These are phyloP conservation scores for Sandelia bainsii DNA, from an alignment of 2,797 vertebrate genomes.

Conservation along the genomic window DNA sequence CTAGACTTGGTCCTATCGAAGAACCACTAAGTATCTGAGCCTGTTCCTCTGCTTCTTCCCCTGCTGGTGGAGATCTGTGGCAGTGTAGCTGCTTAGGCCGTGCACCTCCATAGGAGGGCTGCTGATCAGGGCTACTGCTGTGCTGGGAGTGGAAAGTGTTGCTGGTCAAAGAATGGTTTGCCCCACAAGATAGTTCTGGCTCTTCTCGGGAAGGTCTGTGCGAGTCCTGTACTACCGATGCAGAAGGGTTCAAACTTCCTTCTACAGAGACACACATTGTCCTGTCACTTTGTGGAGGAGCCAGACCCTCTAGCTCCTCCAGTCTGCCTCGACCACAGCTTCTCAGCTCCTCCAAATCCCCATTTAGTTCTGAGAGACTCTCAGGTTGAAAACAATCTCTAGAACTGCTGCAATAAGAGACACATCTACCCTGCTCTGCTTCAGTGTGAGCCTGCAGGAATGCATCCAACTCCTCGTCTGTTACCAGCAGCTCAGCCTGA, in stretches of 20 bases:
- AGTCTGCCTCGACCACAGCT: constrained; percentile 38
- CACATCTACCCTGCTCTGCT: constrained; percentile 44
- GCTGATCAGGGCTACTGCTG: constrained; percentile 62
- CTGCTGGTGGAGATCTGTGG: constrained; percentile 73
- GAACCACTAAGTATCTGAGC: constrained; percentile 13
- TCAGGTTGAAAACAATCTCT: constrained; percentile 62
- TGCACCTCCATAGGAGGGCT: constrained; percentile 84
- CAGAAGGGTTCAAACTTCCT: constrained; percentile 51
- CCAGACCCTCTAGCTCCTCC: constrained; percentile 52
- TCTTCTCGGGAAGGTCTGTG: constrained; percentile 47
- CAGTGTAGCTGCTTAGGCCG: constrained; percentile 89
- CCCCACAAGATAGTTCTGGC: constrained; percentile 25
- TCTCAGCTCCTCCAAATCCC: constrained; percentile 58
- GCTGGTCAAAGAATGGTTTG: constrained; percentile 41
- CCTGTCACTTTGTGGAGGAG: constrained; percentile 77
- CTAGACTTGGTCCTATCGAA: constrained; percentile 14
- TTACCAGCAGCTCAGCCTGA: constrained; percentile 86
- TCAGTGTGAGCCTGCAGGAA: constrained; percentile 88
- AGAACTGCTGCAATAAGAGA: constrained; percentile 47
- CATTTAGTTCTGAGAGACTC: constrained; percentile 59
- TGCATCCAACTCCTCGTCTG: constrained; percentile 93
- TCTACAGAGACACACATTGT: constrained; percentile 55
- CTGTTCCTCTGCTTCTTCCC: constrained; percentile 50
- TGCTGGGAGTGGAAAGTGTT: constrained; percentile 62
- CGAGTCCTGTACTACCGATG: constrained; percentile 59